Evolutionary conservation across 1,140 invertebrate species (phyloP).

Genomic region (Microvelia longipes): DNA sequence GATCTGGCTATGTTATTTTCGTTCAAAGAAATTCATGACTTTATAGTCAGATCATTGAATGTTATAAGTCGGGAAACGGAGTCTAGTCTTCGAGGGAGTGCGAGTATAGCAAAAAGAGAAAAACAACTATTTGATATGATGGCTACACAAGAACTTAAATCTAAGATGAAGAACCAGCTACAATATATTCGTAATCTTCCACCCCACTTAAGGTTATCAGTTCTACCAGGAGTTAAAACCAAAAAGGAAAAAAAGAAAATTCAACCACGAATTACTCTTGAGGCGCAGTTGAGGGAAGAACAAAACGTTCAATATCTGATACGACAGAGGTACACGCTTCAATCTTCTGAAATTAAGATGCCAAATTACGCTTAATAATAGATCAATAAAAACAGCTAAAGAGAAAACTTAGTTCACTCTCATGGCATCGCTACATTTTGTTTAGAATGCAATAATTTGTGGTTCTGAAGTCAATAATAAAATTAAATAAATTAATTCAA

Average conservation of each 20-base stretch:
- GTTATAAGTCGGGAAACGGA: neutral
- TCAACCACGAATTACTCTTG: too few relatives aligned
- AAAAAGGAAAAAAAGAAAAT: too few relatives aligned
- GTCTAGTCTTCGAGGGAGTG: neutral
- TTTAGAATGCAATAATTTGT: too few relatives aligned
- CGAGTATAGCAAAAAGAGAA: neutral
- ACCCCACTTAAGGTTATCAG: neutral
- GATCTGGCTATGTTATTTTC: neutral
- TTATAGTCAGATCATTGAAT: neutral
- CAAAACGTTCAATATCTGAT: slow-evolving; percentile 1
- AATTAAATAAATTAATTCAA: too few relatives aligned
- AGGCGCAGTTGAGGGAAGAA: neutral
- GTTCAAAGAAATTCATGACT: neutral
- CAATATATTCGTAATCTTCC: neutral
- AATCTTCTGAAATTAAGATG: neutral
- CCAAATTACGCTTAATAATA: too few relatives aligned
- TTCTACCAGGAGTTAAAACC: neutral
- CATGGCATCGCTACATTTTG: too few relatives aligned
- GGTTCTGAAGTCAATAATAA: too few relatives aligned
- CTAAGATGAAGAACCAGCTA: neutral
- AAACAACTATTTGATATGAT: neutral
- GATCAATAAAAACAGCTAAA: too few relatives aligned
- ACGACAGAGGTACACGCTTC: neutral
- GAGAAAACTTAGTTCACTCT: too few relatives aligned
- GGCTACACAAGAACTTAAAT: neutral